Base-by-base conservation (phyloP, 2,113 vertebrate genomes). In the Pimephales promelas region DNA sequence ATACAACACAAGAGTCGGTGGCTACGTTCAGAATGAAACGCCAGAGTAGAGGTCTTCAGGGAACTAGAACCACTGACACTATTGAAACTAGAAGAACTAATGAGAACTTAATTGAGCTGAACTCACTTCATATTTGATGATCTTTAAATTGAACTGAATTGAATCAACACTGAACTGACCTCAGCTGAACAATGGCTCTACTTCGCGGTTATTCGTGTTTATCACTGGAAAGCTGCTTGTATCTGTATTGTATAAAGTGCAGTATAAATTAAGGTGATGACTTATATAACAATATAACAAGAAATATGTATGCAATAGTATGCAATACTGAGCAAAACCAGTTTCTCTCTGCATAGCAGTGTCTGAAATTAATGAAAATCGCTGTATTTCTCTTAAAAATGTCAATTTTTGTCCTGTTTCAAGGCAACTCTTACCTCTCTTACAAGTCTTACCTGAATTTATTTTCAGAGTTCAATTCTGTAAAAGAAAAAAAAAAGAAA, bases 381-480 rank as follows among this genome's bases (percentile, higher is more conserved):
- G 16, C 62, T 64, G 2, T 62, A 62, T 62, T 62, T 62, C 4
- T 62, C 26, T 31, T 6, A 13, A 62, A 3, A 8, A 62, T 62
- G 3, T 62, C 26, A 26, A 62, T 62, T 6, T n/a, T n/a, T n/a
- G n/a, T n/a, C n/a, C n/a, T 64, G 16, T 64, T 18, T 64, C 26
- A 64, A 34, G 62, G 62, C 2, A 8, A 20, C 18, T 54, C 52
- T 54, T 22, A 49, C 47, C 3, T 4, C 4, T 49, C 47, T 49
- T 49, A 54, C 18, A 54, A 26, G 36, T 20, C 76, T 59, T 62
- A 79, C 76, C 76, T 79, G 9, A 43, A 2, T 79, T 62, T 79
- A 62, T 47, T 79, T 79, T 79, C 14, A 62, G 54, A 79, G 36
- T n/a, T 61, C 14, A 40, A 62, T 64, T 79, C 57, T 79, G 16